Percentiles rank a stretch among this genome's conserved stretches.
phyloP scores from a whole-genome alignment of 2,888 invertebrate species.

The Drosophila koepferae region DNA sequence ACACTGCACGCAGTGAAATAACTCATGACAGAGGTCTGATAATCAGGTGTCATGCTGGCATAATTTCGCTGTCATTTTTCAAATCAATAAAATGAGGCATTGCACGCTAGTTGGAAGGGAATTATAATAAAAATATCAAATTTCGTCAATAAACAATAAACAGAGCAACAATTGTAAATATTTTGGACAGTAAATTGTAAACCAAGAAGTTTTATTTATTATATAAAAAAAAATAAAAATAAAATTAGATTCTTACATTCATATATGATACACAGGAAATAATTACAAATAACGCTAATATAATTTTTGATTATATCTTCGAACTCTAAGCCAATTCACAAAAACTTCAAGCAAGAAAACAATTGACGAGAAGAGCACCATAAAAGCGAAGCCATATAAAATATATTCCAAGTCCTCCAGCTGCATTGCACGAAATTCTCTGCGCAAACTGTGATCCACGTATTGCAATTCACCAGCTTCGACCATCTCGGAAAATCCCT shows the following conservation, averaged over 20 bases:
- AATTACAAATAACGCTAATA: not conserved
- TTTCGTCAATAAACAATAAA: no score
- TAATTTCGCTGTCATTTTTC: not conserved
- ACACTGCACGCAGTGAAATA: not conserved
- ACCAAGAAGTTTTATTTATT: no score
- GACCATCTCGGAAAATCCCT: not conserved
- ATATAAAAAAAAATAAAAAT: no score
- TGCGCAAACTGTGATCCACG: not conserved
- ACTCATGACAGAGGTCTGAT: not conserved
- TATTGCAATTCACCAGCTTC: not conserved
- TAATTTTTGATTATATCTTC: not conserved
- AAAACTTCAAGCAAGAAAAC: not conserved
- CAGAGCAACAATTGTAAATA: no score
- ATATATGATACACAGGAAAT: no score
- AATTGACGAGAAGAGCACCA: not conserved
- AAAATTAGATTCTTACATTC: no score
- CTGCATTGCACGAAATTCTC: not conserved
- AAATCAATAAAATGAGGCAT: not conserved
- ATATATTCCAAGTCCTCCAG: not conserved
- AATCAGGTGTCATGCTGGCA: not conserved
- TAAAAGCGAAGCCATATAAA: not conserved
- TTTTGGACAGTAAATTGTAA: no score
- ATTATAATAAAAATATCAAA: no score
- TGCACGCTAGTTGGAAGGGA: no score
- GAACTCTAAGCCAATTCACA: not conserved